Evolutionary conservation across 2,113 vertebrate genomes (phyloP).

Genomic region (Nettapus auritus): DNA sequence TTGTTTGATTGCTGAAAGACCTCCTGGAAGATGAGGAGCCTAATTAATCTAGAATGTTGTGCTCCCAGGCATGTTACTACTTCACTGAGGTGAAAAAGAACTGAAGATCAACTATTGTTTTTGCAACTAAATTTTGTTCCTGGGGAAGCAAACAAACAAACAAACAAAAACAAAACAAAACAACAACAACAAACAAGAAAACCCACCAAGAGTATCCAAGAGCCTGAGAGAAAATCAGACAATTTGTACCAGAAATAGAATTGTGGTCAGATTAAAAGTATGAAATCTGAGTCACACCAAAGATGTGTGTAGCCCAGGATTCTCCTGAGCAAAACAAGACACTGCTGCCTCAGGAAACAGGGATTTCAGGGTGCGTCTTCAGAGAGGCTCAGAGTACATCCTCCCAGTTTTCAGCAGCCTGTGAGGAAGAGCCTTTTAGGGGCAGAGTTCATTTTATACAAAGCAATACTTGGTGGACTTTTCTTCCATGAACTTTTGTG

Average conservation of each 20-base stretch:
- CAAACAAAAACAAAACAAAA: neutral
- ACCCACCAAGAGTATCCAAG: neutral
- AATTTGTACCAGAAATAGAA: neutral
- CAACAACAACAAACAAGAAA: neutral
- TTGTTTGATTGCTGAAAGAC: neutral
- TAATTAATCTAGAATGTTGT: neutral
- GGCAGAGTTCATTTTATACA: neutral
- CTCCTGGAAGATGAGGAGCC: neutral
- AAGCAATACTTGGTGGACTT: neutral
- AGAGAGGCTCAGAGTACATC: rapidly evolving
- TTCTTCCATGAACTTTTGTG: neutral
- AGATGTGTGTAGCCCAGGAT: neutral
- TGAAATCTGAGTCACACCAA: neutral
- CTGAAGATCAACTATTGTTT: neutral
- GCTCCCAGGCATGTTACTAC: neutral
- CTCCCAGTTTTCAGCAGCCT: neutral
- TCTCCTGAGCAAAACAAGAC: neutral
- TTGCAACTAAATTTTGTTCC: neutral
- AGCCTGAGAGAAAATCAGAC: neutral
- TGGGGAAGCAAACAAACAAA: neutral
- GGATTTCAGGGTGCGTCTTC: rapidly evolving
- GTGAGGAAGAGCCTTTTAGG: neutral
- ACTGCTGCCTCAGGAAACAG: neutral
- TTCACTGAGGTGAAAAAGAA: neutral
- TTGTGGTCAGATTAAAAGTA: neutral